These are phyloP conservation scores for Hyalella azteca DNA, from an alignment of 2,888 invertebrate species.

Conservation along the genomic window DNA sequence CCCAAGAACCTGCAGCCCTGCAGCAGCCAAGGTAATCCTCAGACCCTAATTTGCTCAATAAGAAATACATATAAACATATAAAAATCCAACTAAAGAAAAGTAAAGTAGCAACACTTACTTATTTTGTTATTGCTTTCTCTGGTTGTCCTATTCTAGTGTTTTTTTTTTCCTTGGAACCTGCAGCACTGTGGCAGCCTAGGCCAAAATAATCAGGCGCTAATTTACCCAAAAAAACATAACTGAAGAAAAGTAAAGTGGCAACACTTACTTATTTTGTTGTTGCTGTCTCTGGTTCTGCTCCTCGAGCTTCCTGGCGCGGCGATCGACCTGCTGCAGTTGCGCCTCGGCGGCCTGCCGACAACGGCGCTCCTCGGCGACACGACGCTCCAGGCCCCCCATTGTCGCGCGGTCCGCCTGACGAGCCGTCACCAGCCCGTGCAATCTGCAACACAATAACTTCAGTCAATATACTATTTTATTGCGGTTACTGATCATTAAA, in stretches of 20 bases:
- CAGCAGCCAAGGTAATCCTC: no score
- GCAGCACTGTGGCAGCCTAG: no score
- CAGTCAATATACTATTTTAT: no score
- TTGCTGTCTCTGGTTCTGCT: constrained; percentile 49
- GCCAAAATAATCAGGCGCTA: no score
- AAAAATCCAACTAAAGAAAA: not conserved
- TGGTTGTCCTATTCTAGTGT: no score
- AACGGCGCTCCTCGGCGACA: constrained; percentile 82
- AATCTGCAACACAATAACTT: constrained; percentile 70
- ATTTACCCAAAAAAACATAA: not conserved
- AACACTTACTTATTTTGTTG: constrained; percentile 46
- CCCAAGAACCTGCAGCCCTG: no score
- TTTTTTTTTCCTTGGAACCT: no score
- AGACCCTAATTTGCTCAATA: no score
- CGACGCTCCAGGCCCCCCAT: constrained; percentile 78
- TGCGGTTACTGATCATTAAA: no score
- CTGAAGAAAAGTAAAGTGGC: not conserved
- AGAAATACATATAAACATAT: no score
- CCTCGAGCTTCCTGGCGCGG: constrained; percentile 57
- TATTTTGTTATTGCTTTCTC: no score
- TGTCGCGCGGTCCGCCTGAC: constrained; percentile 79
- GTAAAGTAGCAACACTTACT: no score
- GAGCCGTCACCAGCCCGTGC: constrained; percentile 75
- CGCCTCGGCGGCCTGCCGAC: constrained; percentile 75
- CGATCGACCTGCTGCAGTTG: constrained; percentile 75